These are phyloP conservation scores for Callyntrura sp. DNA, from an alignment of 2,888 invertebrate species.

Conservation along the genomic window DNA sequence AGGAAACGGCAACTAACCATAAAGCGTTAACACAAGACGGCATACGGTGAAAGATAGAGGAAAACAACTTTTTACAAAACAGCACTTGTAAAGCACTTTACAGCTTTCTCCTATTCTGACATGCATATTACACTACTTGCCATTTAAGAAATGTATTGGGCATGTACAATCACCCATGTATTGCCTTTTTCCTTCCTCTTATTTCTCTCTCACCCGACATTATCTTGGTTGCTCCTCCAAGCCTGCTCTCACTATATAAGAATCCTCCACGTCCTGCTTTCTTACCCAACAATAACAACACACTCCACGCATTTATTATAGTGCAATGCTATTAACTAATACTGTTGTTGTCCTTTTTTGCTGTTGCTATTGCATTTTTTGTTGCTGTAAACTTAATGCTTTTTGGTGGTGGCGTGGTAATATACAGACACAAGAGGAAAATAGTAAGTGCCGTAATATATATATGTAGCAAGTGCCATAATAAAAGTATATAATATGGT, in stretches of 20 bases:
- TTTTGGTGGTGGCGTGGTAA: background rate
- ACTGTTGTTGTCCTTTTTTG: constrained; percentile 25
- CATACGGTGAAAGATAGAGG: too few relatives aligned
- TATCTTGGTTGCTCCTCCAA: too few relatives aligned
- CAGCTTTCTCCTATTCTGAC: background rate
- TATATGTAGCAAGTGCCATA: too few relatives aligned
- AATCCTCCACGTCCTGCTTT: too few relatives aligned
- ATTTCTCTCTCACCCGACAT: constrained; percentile 9
- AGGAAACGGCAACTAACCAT: constrained; percentile 71
- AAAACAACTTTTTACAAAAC: constrained; percentile 1
- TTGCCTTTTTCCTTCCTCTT: constrained; percentile 65
- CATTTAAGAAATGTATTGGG: constrained; percentile 14
- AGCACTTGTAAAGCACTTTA: background rate
- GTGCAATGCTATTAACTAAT: constrained; percentile 33
- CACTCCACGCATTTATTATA: too few relatives aligned
- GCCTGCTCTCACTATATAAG: too few relatives aligned
- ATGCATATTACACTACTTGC: background rate
- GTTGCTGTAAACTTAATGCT: background rate
- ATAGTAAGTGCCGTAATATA: too few relatives aligned
- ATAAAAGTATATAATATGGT: background rate
- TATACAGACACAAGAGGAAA: constrained; percentile 2
- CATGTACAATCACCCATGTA: constrained; percentile 27
- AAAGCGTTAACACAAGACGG: constrained; percentile 67
- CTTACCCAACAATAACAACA: too few relatives aligned
- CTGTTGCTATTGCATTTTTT: constrained; percentile 16